Conservation (phyloP, 1,140 invertebrate species). For the Luehdorfia chinensis region DNA sequence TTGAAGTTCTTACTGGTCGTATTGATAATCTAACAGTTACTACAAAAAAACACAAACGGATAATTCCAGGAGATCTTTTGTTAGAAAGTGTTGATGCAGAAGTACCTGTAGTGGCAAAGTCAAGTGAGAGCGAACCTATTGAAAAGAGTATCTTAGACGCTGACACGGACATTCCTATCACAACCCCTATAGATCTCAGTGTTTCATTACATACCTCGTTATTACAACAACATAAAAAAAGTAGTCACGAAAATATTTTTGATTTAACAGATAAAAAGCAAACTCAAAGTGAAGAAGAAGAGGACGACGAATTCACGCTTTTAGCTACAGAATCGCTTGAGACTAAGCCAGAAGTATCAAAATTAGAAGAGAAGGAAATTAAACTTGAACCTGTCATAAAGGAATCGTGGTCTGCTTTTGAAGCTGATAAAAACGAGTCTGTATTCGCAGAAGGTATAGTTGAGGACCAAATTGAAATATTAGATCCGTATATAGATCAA, state of each 20-base stretch:
- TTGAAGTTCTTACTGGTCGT: slow-evolving; percentile 89
- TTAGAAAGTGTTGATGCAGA: slow-evolving; percentile 82
- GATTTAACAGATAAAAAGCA: slow-evolving; percentile 25
- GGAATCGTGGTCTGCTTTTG: slow-evolving; percentile 80
- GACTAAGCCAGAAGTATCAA: slow-evolving; percentile 72
- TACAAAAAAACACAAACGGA: slow-evolving; percentile 78
- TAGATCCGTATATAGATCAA: slow-evolving; percentile 60
- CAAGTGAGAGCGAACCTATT: slow-evolving; percentile 30
- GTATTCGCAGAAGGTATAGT: slow-evolving; percentile 88
- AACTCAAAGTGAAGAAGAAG: slow-evolving; percentile 62
- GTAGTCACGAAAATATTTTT: slow-evolving; percentile 36
- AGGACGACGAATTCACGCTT: slow-evolving; percentile 86
- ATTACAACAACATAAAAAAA: slow-evolving; percentile 62
- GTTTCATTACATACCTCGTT: slow-evolving; percentile 78
- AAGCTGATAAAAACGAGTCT: slow-evolving; percentile 89
- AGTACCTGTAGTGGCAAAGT: slow-evolving; percentile 14
- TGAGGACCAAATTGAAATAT: slow-evolving; percentile 65
- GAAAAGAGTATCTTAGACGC: slow-evolving; percentile 86
- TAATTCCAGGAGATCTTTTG: slow-evolving; percentile 82
- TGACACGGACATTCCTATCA: slow-evolving; percentile 81
- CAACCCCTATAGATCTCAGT: slow-evolving; percentile 80
- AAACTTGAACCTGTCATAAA: slow-evolving; percentile 64
- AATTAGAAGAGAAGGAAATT: slow-evolving; percentile 53
- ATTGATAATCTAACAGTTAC: slow-evolving; percentile 82
- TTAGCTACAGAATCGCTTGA: slow-evolving; percentile 84